Evolutionary conservation across 2,797 vertebrate species (phyloP).

Genomic region (Malacoraja senta): DNA sequence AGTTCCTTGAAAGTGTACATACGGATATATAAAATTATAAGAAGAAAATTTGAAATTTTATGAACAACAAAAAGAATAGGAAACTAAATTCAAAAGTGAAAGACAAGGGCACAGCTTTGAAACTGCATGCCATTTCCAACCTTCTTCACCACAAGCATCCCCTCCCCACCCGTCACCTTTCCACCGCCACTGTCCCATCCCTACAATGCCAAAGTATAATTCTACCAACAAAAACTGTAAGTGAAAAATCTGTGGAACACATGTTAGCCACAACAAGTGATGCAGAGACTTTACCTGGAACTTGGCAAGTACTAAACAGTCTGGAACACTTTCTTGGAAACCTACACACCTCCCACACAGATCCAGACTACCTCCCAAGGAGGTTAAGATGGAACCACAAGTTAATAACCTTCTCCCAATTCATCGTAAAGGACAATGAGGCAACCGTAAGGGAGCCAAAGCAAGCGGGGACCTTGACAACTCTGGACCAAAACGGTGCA

Average conservation of each 20-base stretch:
- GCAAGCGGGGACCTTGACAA: background rate
- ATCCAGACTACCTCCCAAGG: slow-evolving; percentile 22
- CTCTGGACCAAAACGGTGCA: background rate
- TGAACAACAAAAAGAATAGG: background rate
- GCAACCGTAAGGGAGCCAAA: background rate
- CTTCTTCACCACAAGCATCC: too few relatives aligned
- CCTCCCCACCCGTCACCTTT: too few relatives aligned
- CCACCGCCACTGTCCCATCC: background rate
- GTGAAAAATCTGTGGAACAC: slow-evolving; percentile 11
- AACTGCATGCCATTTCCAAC: background rate
- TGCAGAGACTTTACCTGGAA: background rate
- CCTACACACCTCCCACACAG: slow-evolving; percentile 23
- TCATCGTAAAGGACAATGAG: background rate
- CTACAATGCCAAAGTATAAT: background rate
- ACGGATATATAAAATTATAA: background rate
- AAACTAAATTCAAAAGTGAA: background rate
- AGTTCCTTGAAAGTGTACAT: background rate
- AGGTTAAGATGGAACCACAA: background rate
- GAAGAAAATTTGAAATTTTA: background rate
- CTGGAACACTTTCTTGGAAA: slow-evolving; percentile 21
- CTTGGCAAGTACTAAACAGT: background rate
- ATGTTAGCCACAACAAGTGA: background rate
- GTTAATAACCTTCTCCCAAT: background rate
- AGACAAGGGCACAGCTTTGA: background rate
- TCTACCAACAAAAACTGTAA: background rate